phyloP scores from a whole-genome alignment of 2,888 invertebrate species.

The Chrysolina oricalcia region DNA sequence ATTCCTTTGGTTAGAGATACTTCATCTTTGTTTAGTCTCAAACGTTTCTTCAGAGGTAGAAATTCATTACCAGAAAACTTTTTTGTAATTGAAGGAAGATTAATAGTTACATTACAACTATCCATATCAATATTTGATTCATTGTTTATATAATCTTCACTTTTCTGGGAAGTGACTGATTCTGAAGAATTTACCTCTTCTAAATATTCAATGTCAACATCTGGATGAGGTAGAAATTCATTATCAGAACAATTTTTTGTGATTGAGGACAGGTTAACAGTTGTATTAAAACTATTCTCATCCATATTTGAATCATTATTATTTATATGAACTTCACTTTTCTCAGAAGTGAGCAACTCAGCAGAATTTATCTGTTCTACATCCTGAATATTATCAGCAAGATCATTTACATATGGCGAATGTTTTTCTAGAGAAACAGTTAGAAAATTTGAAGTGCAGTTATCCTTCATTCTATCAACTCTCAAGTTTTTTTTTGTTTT shows the following conservation, averaged over 20 bases:
- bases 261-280: conserved; percentile 33
- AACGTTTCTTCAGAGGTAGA: conserved; percentile 37
- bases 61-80: conserved; percentile 39
- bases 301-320: conserved; percentile 28
- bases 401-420: neutral
- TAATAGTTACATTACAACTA: conserved; percentile 31
- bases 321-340: conserved; percentile 30
- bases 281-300: conserved; percentile 26
- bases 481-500: neutral
- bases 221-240: neutral
- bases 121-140: conserved; percentile 31
- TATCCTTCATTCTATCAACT: neutral
- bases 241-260: conserved; percentile 36
- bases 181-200: conserved; percentile 9
- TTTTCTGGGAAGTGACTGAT: conserved; percentile 10
- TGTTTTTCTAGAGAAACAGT: neutral
- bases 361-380: neutral
- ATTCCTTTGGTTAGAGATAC: conserved; percentile 15
- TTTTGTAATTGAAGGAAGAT: conserved; percentile 38
- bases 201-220: neutral
- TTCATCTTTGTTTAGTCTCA: conserved; percentile 25
- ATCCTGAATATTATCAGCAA: neutral
- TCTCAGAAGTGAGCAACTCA: conserved; percentile 20
- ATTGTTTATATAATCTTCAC: conserved; percentile 26
- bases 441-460: neutral